Base-by-base conservation (phyloP, 2,888 invertebrate species). In the Phyllotreta striolata region DNA sequence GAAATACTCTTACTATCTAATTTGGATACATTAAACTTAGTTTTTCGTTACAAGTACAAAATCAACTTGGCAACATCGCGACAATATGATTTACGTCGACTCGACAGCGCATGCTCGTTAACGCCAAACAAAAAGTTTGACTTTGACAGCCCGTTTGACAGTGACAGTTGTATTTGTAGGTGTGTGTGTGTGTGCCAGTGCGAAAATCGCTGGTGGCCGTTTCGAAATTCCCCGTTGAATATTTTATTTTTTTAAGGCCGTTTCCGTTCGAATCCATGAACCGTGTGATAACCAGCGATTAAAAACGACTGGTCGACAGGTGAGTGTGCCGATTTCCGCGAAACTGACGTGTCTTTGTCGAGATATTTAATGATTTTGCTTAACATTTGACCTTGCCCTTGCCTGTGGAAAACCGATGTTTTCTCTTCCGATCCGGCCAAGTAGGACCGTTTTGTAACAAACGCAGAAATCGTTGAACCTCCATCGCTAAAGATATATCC, bases 131-230 rank as follows among this genome's bases (percentile, higher is more conserved):
- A 64, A 66, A 60, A 52, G 51, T 58, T 51, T 62, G 24, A 24
- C 52, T 59, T 69, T 71, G 72, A 72, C 70, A 71, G 70, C 70
- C 49, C n/a, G 55, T 59, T 61, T 69, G 24, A 24, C 24, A 24
- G 24, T 71, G 72, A 72, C 70, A 71, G 70, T 71, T 69, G 57
- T 14, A 67, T 70, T 51, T 59, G 69, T 72, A 71, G 72, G 72
- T 69, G 72, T 71, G 62, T 41, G 55, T 54, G 39, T 40, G 35
- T 51, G 51, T 54, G 24, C 52, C 34, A 52, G 58, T 62, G 44
- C 3, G 13, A 55, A 38, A 24, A n/a, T 49, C 8, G 24, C 51
- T 65, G 39, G 35, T 37, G 55, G 47, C 52, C 57, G 62, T 61
- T 49, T 38, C 37, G 39, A 38, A 12, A 40, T 49, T 51, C 13